Evolutionary conservation across 2,888 invertebrate species (phyloP), one percentile per base, ranked within the genome.

Genomic region (Pyrrhosoma nymphula): DNA sequence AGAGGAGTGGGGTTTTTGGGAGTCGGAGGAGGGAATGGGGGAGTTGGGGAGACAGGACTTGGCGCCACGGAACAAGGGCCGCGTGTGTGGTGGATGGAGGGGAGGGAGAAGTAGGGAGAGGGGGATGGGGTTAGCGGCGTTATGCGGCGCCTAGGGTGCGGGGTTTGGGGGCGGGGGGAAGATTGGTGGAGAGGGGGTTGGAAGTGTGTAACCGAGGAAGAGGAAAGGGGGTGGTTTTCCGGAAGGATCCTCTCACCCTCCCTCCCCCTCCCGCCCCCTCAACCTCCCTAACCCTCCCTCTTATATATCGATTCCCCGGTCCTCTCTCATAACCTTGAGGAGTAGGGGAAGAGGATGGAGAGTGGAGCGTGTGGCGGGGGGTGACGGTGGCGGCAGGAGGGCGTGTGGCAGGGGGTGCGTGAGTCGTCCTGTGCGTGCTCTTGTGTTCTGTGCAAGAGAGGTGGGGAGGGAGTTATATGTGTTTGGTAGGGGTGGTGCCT

Each of bases 191-290:
- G 35, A 35, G 35, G 82, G 82, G 82, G 82, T 69, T 82, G 82
- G 82, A 82, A 82, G 82, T 82, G 82, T 82, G 30, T 82, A 82
- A 82, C 82, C 82, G 35, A 82, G 82, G 60, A 60, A 82, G 82
- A 82, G 82, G 82, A 82, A 82, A 82, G 82, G 82, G 82, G 82
- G 82, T 82, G 82, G 82, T 82, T 82, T 60, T 82, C 82, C 82
- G 82, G 82, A 26, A 35, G 82, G 35, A 82, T 82, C 82, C 35
- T 82, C 35, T 16, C 26, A 8, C 82, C 3, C 35, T 35, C 82
- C 35, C 82, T 35, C 82, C 10, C n/a, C n/a, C 75, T 12, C 12
- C 75, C 75, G 0, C 2, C 18, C 16, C 18, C 16, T 16, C 82
- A 30, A 82, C 35, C 16, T 26, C 14, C 35, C 16, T 35, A 26